Conservation (phyloP, 2,797 vertebrate genomes). For the Enteromius unitaeniatus region DNA sequence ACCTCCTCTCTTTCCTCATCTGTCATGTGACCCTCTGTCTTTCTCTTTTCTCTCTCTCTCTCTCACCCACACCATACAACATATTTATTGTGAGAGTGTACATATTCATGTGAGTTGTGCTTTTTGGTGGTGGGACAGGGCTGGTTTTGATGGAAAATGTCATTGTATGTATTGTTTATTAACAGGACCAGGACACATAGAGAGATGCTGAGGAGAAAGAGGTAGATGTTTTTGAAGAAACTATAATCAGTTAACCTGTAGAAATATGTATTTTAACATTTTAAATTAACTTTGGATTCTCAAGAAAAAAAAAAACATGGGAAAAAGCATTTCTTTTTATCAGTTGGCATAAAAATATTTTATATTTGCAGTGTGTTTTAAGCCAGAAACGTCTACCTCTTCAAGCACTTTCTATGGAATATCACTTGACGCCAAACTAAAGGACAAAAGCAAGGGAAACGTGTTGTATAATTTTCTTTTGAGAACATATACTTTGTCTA, state of each 20-base stretch:
- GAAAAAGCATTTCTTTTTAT: neutral
- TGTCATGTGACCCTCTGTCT: slow-evolving; percentile 16
- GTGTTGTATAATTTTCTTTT: slow-evolving; percentile 25
- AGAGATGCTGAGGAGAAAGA: slow-evolving; percentile 52
- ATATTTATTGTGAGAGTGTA: slow-evolving; percentile 69
- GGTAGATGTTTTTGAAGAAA: slow-evolving; percentile 46
- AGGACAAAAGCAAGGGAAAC: slow-evolving; percentile 26
- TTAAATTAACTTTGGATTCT: neutral
- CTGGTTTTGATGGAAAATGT: slow-evolving; percentile 45
- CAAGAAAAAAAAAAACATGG: neutral
- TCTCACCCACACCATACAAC: slow-evolving; percentile 49
- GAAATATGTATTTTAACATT: neutral
- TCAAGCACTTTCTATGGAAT: slow-evolving; percentile 51
- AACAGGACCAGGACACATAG: slow-evolving; percentile 56
- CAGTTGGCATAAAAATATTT: neutral
- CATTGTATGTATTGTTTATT: slow-evolving; percentile 53
- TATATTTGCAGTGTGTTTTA: slow-evolving; percentile 16
- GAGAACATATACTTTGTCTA: slow-evolving; percentile 21
- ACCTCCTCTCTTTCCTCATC: slow-evolving; percentile 26
- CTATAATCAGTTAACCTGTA: neutral
- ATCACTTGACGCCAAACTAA: slow-evolving; percentile 37
- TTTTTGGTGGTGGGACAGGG: slow-evolving; percentile 55
- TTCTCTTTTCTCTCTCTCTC: slow-evolving; percentile 13
- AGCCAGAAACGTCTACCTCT: slow-evolving; percentile 55
- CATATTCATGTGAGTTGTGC: slow-evolving; percentile 63